These are phyloP conservation scores for Odontomyia ornata DNA, from an alignment of 2,888 invertebrate species.

Conservation along the genomic window DNA sequence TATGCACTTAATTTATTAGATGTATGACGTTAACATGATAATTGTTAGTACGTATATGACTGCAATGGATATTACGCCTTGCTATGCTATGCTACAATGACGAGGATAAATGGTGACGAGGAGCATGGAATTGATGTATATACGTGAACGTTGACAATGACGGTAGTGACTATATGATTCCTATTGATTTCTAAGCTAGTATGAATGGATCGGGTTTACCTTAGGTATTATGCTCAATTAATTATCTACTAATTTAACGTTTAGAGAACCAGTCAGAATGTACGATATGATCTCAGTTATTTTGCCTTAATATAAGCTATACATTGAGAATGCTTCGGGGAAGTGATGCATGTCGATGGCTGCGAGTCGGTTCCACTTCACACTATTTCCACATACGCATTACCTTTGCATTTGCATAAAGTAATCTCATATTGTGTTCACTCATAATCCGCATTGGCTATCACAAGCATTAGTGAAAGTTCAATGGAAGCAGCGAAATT, in stretches of 20 bases:
- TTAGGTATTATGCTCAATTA: conserved; percentile 7
- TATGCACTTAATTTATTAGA: conserved; percentile 26
- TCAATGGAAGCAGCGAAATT: no score
- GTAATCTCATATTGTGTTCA: no score
- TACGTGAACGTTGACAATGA: conserved; percentile 17
- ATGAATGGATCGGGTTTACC: conserved; percentile 7
- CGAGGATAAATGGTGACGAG: background rate
- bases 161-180: conserved; percentile 18
- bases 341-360: background rate
- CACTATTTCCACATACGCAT: no score
- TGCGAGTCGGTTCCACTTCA: no score
- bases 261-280: conserved; percentile 35
- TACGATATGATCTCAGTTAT: conserved; percentile 26
- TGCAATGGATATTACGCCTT: conserved; percentile 15
- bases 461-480: no score
- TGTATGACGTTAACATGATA: conserved; percentile 22
- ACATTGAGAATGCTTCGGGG: conserved; percentile 6
- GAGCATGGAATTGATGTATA: conserved; percentile 8
- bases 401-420: no score
- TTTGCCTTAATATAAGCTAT: conserved; percentile 21
- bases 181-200: conserved; percentile 22
- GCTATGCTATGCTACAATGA: conserved; percentile 13
- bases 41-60: conserved; percentile 29
- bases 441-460: no score
- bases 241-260: conserved; percentile 11